phyloP scores from a whole-genome alignment of 2,888 invertebrate species.

The Drosophila paramelanica region DNA sequence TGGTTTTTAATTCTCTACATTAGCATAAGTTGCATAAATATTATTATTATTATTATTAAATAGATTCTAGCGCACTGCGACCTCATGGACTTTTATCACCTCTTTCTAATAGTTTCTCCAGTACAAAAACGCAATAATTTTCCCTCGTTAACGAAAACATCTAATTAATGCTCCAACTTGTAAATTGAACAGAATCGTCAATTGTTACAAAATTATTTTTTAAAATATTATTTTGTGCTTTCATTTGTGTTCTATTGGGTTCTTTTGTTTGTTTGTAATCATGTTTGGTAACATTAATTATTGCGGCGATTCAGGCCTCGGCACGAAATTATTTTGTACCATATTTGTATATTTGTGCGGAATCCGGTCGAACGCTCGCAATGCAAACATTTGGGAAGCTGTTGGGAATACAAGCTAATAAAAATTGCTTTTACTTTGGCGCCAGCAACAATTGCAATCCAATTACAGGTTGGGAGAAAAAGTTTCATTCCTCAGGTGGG shows the following conservation, averaged over 20 bases:
- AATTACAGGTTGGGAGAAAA: slow-evolving; percentile 51
- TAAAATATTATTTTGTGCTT: neutral
- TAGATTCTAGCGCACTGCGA: no score
- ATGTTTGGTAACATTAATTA: slow-evolving; percentile 59
- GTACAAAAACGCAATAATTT: no score
- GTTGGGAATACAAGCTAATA: slow-evolving; percentile 54
- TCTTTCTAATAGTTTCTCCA: no score
- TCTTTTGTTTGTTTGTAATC: slow-evolving; percentile 52
- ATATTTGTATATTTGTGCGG: slow-evolving; percentile 23
- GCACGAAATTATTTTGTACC: neutral
- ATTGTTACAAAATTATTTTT: no score
- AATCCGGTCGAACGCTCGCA: slow-evolving; percentile 2
- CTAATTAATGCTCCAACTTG: no score
- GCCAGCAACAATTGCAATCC: slow-evolving; percentile 58
- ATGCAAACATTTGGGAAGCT: slow-evolving; percentile 27
- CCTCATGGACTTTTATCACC: no score
- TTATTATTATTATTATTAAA: no score
- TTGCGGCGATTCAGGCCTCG: slow-evolving; percentile 11
- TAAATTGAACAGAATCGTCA: no score
- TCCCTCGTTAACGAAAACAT: no score
- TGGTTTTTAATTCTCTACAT: no score
- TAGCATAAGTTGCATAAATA: no score
- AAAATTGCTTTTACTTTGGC: slow-evolving; percentile 55
- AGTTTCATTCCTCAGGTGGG: slow-evolving; percentile 27
- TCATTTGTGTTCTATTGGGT: neutral